Evolutionary conservation across 2,797 vertebrate genomes (phyloP).

Genomic region (Austrolebias charrua): DNA sequence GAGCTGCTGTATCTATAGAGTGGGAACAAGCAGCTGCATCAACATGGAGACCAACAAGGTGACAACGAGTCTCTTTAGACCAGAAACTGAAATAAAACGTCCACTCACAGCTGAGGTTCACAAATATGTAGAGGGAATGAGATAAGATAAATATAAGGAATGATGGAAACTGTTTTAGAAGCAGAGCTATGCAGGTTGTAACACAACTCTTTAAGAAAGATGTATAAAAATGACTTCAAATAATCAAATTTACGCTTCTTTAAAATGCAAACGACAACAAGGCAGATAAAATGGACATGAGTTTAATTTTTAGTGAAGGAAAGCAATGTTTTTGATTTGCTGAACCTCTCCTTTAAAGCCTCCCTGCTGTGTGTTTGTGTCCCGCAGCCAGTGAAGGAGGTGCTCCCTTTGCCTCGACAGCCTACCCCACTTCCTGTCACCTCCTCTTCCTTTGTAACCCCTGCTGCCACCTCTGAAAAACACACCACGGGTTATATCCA

Average conservation of each 20-base stretch:
- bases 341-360: slow-evolving; percentile 22
- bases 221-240: no score
- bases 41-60: slow-evolving; percentile 81
- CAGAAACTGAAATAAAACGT: slow-evolving; percentile 8
- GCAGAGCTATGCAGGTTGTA: no score
- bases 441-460: slow-evolving; percentile 39
- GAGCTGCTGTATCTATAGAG: slow-evolving; percentile 8
- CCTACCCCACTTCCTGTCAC: slow-evolving; percentile 46
- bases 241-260: no score
- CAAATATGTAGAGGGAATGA: no score
- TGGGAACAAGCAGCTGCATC: slow-evolving; percentile 13
- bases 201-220: no score
- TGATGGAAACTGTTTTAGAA: neutral
- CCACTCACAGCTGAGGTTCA: neutral
- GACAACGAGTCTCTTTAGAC: slow-evolving; percentile 26
- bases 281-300: neutral
- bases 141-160: neutral
- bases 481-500: slow-evolving; percentile 65
- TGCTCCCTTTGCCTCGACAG: slow-evolving; percentile 71
- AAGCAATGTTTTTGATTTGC: neutral
- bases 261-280: neutral
- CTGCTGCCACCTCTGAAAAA: slow-evolving; percentile 38
- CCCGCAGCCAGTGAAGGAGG: slow-evolving; percentile 81
- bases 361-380: slow-evolving; percentile 29
- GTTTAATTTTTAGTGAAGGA: neutral